Percentiles rank a stretch among this genome's conserved stretches.
These are phyloP conservation scores for Pterostichus madidus DNA, from an alignment of 2,888 invertebrate species.

Conservation along the genomic window DNA sequence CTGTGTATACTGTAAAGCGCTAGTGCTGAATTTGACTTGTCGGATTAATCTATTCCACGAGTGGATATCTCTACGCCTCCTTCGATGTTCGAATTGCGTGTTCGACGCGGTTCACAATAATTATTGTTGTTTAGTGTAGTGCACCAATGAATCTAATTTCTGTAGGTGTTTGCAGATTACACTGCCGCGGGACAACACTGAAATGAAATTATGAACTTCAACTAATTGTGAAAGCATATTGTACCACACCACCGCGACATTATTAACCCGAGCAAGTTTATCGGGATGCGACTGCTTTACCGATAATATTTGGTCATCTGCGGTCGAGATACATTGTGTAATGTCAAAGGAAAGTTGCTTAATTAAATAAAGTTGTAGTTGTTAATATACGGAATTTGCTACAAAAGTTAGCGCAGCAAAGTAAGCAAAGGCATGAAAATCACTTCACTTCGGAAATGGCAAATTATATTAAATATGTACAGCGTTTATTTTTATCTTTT, in stretches of 20 bases:
- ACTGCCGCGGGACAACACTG: slow-evolving; percentile 18
- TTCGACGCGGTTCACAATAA: slow-evolving; percentile 33
- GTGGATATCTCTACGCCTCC: slow-evolving; percentile 7
- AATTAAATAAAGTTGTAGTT: slow-evolving; percentile 39
- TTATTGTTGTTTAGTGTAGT: slow-evolving; percentile 30
- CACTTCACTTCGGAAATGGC: neutral
- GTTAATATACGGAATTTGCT: neutral
- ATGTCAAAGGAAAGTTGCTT: slow-evolving; percentile 42
- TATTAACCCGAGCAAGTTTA: slow-evolving; percentile 18
- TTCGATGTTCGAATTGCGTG: slow-evolving; percentile 2
- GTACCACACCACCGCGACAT: slow-evolving; percentile 9
- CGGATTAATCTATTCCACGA: slow-evolving; percentile 46
- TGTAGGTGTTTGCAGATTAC: slow-evolving; percentile 30
- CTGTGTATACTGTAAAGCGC: neutral
- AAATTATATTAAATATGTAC: slow-evolving; percentile 34
- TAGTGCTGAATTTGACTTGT: slow-evolving; percentile 43
- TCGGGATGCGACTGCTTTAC: slow-evolving; percentile 14
- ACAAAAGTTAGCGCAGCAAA: neutral
- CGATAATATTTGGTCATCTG: slow-evolving; percentile 43
- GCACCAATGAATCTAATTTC: slow-evolving; percentile 45
- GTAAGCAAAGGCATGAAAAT: slow-evolving; percentile 10
- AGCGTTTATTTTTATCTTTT: slow-evolving; percentile 23
- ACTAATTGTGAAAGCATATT: slow-evolving; percentile 46
- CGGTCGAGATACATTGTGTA: neutral
- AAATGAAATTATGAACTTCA: slow-evolving; percentile 40